Base-by-base conservation (phyloP, 2,113 vertebrate genomes). In the Pseudopipra pipra region DNA sequence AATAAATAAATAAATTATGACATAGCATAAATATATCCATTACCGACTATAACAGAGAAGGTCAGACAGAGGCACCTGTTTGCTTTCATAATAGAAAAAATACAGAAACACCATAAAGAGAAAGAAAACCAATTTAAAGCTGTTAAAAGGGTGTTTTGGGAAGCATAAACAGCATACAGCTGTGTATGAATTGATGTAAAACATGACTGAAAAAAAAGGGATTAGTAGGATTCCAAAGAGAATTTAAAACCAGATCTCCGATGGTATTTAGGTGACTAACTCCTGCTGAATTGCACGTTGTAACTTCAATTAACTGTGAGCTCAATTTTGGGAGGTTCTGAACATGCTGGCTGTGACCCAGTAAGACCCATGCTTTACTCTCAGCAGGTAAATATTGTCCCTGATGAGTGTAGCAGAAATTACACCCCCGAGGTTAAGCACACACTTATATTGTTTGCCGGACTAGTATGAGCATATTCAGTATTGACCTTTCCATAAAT, bases 1-100 rank as follows among this genome's bases (percentile, higher is more conserved):
- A 89, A 37, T 14, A 68, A 89, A 37, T 17, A 93, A 95, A 96
- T 76, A 73, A 79, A 93, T 85, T 73, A 77, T 77, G 39, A 83
- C 62, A 73, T 41, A 79, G 47, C 31, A 87, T 77, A 66, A 79
- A 65, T 77, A 58, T 31, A 83, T 83, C 71, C 46, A 63, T 52
- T 54, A 58, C 58, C 25, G 51, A 83, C 19, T 66, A 52, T 87
- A 85, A 74, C 59, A 71, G 54, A 93, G 49, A 90, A 91, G 63
- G 91, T 86, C 84, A 88, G 43, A 72, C n/a, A 79, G 85, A 76
- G 44, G 39, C 23, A 94, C 55, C 30, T 74, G 44, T 74, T 93
- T 86, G 39, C 43, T 93, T 79, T 74, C 6, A 0, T 21, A 86
- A 49, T 11, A 86, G 54, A 80, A 94, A 92, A 91, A 78, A 27